phyloP scores from a whole-genome alignment of 2,888 invertebrate genomes.

The Pachymerium ferrugineum region DNA sequence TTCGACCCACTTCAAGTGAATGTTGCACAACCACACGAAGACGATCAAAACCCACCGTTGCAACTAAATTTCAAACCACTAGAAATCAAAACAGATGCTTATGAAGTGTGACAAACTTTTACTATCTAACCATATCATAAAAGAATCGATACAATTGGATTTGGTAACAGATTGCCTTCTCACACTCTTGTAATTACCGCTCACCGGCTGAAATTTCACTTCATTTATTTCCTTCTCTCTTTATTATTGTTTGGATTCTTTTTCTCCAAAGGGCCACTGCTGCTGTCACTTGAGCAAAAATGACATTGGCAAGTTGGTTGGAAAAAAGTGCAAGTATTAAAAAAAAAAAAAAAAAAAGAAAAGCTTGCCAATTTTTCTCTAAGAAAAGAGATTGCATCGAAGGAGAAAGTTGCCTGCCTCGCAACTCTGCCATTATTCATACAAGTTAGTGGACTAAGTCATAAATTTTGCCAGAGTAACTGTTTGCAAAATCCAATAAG shows the following conservation, averaged over 20 bases:
- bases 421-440: conserved; percentile 7
- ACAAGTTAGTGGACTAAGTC: conserved; percentile 5
- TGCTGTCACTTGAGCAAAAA: neutral
- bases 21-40: too few relatives aligned
- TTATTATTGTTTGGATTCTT: neutral
- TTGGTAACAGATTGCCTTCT: neutral
- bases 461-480: neutral
- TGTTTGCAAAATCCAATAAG: conserved; percentile 23
- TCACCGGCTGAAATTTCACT: neutral
- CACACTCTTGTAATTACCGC: neutral
- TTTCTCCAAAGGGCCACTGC: neutral
- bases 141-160: too few relatives aligned
- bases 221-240: neutral
- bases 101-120: neutral
- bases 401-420: neutral
- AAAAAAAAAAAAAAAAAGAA: neutral
- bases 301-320: neutral
- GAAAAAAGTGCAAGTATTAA: neutral
- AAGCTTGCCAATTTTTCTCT: neutral
- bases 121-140: neutral
- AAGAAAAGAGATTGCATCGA: conserved; percentile 18
- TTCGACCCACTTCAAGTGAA: too few relatives aligned
- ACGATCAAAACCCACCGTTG: too few relatives aligned
- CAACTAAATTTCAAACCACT: neutral
- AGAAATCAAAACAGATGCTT: neutral